Evolutionary conservation across 1,140 invertebrate species (phyloP), one percentile per base, ranked within the genome.

Genomic region (Megathymus violae): DNA sequence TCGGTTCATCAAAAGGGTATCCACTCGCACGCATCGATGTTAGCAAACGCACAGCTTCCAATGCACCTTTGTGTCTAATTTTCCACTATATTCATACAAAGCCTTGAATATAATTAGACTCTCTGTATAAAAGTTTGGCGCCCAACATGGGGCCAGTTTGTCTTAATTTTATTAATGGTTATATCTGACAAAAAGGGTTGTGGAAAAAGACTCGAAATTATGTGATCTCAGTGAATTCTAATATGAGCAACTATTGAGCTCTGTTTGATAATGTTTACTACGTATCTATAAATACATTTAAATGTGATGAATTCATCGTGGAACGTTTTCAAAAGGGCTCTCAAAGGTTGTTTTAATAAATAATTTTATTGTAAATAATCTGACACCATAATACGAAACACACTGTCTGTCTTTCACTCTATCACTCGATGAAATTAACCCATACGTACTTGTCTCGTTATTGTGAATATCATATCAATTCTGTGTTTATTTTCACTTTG

Each of bases 201-300:
- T 88, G 85, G 85, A 88, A 80, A 77, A 74, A 78, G 82, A 85
- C 80, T 80, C 79, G 71, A 59, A 62, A 52, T 60, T 64, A 60
- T 47, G 40, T 50, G 41, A 60, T 41, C 14, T 13, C 13, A 54
- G 15, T 44, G 4, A 25, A 44, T 17, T 56, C 22, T 59, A 16
- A 46, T 36, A 4, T n/a, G 58, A 74, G 67, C 60, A 67, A 63
- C 64, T 62, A 73, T 67, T 70, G 77, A 78, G 73, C 73, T 75
- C 69, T 67, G 17, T 64, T 70, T 70, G 71, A 70, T 54, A 67
- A 58, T 67, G 56, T 67, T 59, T 0, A 2, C 10, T 34, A 34
- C 16, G 9, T 36, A 13, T 25, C 1, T 47, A 27, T 5, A 13
- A 9, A 9, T 44, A 31, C 9, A 17, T 13, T 43, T 25, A 64